Conservation (phyloP, 2,888 invertebrate genomes). For the Pollenia griseotomentosa region DNA sequence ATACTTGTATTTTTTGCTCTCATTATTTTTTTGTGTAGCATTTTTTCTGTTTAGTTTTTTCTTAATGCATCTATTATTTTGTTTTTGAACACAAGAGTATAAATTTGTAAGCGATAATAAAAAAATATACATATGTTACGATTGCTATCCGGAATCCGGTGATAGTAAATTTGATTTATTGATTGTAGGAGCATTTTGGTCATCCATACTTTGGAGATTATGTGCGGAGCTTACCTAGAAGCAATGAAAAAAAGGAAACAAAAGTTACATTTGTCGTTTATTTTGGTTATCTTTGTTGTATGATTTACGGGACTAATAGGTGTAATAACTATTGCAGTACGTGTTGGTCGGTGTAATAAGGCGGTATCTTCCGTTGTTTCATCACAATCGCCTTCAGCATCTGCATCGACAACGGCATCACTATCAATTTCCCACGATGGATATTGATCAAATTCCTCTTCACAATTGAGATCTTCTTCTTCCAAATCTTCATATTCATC, state of each 20-base stretch:
- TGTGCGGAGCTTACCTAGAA: conserved; percentile 83
- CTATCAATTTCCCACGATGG: conserved; percentile 85
- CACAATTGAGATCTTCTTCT: conserved; percentile 84
- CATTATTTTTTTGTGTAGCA: conserved; percentile 57
- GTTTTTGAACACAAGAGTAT: conserved; percentile 73
- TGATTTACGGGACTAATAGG: conserved; percentile 84
- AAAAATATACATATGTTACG: conserved; percentile 75
- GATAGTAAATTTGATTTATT: conserved; percentile 83
- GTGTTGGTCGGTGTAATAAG: conserved; percentile 85
- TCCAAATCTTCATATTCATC: conserved; percentile 84
- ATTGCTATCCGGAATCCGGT: conserved; percentile 81
- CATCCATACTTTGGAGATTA: conserved; percentile 83
- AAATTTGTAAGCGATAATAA: conserved; percentile 74
- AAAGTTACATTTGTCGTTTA: background rate
- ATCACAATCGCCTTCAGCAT: conserved; percentile 84
- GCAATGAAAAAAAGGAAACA: background rate
- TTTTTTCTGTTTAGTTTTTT: conserved; percentile 51
- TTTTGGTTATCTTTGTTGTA: background rate
- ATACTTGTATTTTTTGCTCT: conserved; percentile 60
- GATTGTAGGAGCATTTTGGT: conserved; percentile 81
- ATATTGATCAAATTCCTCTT: conserved; percentile 84
- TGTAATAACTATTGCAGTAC: conserved; percentile 85
- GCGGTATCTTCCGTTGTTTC: conserved; percentile 86
- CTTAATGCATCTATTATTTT: conserved; percentile 64
- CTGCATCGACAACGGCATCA: conserved; percentile 84